A percentile compares a stretch with the other conserved stretches of the same genome.
Evolutionary conservation across 2,888 invertebrate species (phyloP).

Genomic region (Drosophila mercatorum): DNA sequence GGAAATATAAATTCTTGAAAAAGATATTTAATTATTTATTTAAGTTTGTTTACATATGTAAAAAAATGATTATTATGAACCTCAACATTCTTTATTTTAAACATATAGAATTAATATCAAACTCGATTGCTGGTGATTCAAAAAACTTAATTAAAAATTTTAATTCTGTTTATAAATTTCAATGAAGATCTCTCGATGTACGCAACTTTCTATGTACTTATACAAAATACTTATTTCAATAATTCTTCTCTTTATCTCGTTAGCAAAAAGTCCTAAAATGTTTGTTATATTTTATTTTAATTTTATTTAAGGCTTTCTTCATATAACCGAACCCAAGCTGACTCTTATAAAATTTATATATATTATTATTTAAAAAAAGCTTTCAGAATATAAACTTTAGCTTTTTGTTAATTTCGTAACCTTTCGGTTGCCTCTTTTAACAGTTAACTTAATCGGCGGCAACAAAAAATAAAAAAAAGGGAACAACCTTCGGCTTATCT

Average conservation of each 20-base stretch:
- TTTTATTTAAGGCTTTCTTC: background rate
- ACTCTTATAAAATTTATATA: background rate
- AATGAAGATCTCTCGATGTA: too few relatives aligned
- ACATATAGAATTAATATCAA: too few relatives aligned
- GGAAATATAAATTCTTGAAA: too few relatives aligned
- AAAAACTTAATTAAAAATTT: too few relatives aligned
- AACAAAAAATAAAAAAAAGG: conserved; percentile 4
- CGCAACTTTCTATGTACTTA: too few relatives aligned
- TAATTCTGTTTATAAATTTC: too few relatives aligned
- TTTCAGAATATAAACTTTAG: background rate
- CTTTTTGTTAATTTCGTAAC: conserved; percentile 10
- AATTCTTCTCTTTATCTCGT: background rate
- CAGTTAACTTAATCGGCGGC: background rate
- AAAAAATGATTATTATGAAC: too few relatives aligned
- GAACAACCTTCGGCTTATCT: conserved; percentile 43
- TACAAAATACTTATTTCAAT: background rate
- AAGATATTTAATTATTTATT: too few relatives aligned
- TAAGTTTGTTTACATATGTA: too few relatives aligned
- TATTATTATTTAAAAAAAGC: background rate
- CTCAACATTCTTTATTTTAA: too few relatives aligned
- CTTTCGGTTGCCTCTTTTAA: background rate
- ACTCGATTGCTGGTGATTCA: too few relatives aligned
- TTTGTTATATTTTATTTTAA: background rate
- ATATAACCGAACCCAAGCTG: background rate
- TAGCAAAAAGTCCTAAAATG: background rate